Conservation (phyloP, 2,888 invertebrate genomes). For the Drosophila colorata region DNA sequence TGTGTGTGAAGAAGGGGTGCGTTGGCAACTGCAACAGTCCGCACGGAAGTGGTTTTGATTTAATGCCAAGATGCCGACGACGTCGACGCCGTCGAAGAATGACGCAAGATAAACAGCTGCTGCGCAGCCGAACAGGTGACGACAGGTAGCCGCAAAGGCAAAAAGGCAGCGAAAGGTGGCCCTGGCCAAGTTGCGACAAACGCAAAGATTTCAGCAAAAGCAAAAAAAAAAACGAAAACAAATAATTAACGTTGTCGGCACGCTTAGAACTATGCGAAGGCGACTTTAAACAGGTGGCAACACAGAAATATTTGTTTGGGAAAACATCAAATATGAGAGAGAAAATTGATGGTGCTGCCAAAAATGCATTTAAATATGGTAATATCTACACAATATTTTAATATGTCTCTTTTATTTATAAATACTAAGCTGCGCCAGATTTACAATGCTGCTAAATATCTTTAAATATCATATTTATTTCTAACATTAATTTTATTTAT, state of each 20-base stretch:
- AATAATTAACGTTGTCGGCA: conserved; percentile 31
- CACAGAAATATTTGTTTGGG: conserved; percentile 9
- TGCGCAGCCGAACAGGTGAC: conserved; percentile 64
- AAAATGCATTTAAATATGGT: neutral
- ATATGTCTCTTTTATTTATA: neutral
- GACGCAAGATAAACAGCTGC: conserved; percentile 64
- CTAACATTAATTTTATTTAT: neutral
- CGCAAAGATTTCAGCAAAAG: conserved; percentile 23
- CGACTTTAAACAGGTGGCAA: conserved; percentile 50
- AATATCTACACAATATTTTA: neutral
- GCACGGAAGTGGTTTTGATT: conserved; percentile 77
- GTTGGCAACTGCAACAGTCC: conserved; percentile 50
- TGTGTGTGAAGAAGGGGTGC: conserved; percentile 42
- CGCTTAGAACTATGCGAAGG: conserved; percentile 32
- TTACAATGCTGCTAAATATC: conserved; percentile 7
- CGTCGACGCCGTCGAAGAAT: conserved; percentile 25
- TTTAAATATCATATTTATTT: neutral
- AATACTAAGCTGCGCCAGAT: neutral
- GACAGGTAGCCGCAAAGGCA: conserved; percentile 51
- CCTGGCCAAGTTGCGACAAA: too few relatives aligned
- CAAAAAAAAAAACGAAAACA: too few relatives aligned
- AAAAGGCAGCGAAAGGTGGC: conserved; percentile 8
- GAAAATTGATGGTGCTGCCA: too few relatives aligned
- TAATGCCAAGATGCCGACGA: conserved; percentile 59
- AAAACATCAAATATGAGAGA: neutral